phyloP scores from a whole-genome alignment of 2,113 vertebrate genomes.

The Rhizomys pruinosus region DNA sequence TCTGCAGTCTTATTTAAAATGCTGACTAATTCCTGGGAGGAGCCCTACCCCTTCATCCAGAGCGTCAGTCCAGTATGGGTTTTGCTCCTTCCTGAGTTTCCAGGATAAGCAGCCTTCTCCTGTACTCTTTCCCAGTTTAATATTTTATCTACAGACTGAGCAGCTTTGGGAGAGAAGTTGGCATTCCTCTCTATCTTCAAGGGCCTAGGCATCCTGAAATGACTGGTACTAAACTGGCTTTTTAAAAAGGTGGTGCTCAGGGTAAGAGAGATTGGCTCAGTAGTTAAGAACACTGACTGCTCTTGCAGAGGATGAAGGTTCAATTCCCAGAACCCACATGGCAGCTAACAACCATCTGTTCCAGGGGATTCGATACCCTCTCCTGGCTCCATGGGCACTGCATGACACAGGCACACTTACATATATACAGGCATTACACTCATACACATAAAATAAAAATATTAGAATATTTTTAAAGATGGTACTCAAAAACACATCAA shows the following conservation, averaged over 20 bases:
- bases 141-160: not conserved
- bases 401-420: too few species aligned
- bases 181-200: conserved; percentile 30
- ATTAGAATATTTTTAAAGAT: not conserved
- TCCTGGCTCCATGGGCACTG: too few species aligned
- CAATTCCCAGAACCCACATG: too few species aligned
- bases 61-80: not conserved
- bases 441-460: too few species aligned
- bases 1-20: not conserved
- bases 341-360: too few species aligned
- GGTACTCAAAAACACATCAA: not conserved
- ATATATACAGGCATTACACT: too few species aligned
- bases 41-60: not conserved
- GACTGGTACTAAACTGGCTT: not conserved
- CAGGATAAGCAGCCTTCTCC: not conserved
- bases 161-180: not conserved
- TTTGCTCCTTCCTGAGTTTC: not conserved
- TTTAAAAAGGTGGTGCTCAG: not conserved
- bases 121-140: not conserved
- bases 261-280: too few species aligned
- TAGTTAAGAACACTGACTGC: too few species aligned
- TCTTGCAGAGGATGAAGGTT: too few species aligned
- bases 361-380: too few species aligned
- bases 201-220: not conserved
- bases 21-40: not conserved